Evolutionary conservation across 1,140 invertebrate species (phyloP), one percentile per base, ranked within the genome.

Genomic region (Hydropsyche tenuis): DNA sequence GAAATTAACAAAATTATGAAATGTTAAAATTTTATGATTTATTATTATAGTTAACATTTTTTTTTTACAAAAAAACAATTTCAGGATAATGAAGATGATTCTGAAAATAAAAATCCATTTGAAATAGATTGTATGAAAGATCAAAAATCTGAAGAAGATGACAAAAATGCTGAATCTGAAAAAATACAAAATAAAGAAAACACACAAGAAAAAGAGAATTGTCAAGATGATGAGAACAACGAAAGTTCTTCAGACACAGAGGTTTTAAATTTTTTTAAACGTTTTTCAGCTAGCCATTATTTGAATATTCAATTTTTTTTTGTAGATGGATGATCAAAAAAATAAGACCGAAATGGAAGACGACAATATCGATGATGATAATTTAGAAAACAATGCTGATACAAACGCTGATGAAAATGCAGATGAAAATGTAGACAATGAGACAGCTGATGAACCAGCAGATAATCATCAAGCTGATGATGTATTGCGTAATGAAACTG

Each of bases 71-170:
- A n/a, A n/a, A n/a, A n/a, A n/a, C n/a, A n/a, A 30, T 75, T 48
- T 74, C 79, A 85, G 71, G 86, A 89, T 51, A 86, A 89, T 37
- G 86, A 89, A 72, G 84, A 89, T 51, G 30, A 37, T 37, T 37
- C 30, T 37, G 89, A 90, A 46, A 89, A 94, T 79, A 92, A n/a
- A n/a, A n/a, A 94, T 88, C 92, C 93, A 1, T 94, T 94, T 78
- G 93, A 95, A 80, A 92, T 94, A 73, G 92, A 94, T 79, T 85
- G 88, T 23, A 92, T 92, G 88, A 93, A 94, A 79, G 85, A 87
- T 51, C 83, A 81, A 71, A 79, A 80, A n/a, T 73, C 80, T 16
- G 84, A 87, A 23, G 82, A 87, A 70, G 76, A 82, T 56, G 76
- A 85, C 73, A 78, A 80, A 60, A 27, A 60, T 23, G 23, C 20